Evolutionary conservation across 2,888 invertebrate species (phyloP), one percentile per base, ranked within the genome.

Genomic region (Xanthorhoe designata): DNA sequence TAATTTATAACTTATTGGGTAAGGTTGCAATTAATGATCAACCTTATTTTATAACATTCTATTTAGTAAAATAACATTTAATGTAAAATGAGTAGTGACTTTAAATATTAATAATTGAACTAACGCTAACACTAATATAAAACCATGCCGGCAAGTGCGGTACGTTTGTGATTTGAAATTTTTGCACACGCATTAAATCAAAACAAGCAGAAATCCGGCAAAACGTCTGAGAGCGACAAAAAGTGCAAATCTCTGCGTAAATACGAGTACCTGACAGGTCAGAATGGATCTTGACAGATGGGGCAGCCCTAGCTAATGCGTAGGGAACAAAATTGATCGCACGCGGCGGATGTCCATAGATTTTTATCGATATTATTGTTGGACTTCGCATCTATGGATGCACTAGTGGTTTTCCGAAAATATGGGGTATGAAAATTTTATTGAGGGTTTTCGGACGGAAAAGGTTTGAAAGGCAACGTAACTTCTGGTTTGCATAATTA

Each of bases 311-410:
- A 61, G 57, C 64, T 70, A 74, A 74, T 72, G 68, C 69, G 69
- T 64, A 55, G 64, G 63, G 63, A 67, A 69, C 60, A 50, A 55
- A 70, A 71, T 70, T 67, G 70, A 73, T 69, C 45, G 61, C 58
- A 59, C 56, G 61, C 17, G 24, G 51, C 47, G 61, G 63, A 60
- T 54, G 50, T 54, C 69, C 66, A 72, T 70, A 74, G 60, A 68
- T 70, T 70, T 70, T 70, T 69, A 70, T 74, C 70, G 72, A 72
- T 71, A 66, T 64, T 65, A 63, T 60, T 69, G 49, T 57, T 64
- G 49, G 42, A 57, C 54, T 51, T 60, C 61, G 57, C 47, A 68
- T 63, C 56, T 62, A 59, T 54, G 58, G 56, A 66, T 63, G 15
- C 58, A 70, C 42, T 65, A 60, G 54, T 38, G 58, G 8, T 62